These are phyloP conservation scores for Brachirus orientalis DNA, from an alignment of 2,113 vertebrate species.

Conservation along the genomic window DNA sequence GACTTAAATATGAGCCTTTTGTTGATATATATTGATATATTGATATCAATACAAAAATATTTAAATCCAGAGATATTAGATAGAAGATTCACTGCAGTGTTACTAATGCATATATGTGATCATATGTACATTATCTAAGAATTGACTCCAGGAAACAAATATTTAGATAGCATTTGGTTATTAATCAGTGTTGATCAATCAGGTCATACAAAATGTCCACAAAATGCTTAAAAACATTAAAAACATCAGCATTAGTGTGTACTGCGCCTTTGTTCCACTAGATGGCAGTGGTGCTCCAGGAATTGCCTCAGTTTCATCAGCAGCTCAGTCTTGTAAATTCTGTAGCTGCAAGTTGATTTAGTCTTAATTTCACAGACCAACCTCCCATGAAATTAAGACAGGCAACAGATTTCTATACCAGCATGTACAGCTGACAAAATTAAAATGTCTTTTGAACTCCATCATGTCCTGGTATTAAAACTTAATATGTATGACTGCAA, in stretches of 20 bases:
- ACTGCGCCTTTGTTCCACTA: conserved; percentile 35
- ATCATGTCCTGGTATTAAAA: not conserved
- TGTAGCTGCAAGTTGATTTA: not conserved
- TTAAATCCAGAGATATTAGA: no score
- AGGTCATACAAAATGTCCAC: no score
- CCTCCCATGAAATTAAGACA: conserved; percentile 14
- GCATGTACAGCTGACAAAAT: not conserved
- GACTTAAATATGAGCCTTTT: no score
- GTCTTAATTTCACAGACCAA: conserved; percentile 5
- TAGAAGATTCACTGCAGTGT: no score
- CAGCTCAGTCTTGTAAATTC: not conserved
- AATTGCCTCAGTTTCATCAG: not conserved
- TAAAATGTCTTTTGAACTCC: not conserved
- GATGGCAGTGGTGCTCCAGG: conserved; percentile 50
- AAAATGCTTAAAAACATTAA: no score
- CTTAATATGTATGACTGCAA: not conserved
- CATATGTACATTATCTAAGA: no score
- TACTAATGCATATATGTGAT: no score
- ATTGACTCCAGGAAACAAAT: no score
- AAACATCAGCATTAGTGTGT: no score
- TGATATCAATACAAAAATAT: no score
- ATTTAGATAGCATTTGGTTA: no score
- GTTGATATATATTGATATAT: no score
- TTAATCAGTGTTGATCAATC: not conserved
- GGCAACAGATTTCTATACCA: not conserved